phyloP scores from a whole-genome alignment of 2,888 invertebrate genomes.

The Plebejus anna region DNA sequence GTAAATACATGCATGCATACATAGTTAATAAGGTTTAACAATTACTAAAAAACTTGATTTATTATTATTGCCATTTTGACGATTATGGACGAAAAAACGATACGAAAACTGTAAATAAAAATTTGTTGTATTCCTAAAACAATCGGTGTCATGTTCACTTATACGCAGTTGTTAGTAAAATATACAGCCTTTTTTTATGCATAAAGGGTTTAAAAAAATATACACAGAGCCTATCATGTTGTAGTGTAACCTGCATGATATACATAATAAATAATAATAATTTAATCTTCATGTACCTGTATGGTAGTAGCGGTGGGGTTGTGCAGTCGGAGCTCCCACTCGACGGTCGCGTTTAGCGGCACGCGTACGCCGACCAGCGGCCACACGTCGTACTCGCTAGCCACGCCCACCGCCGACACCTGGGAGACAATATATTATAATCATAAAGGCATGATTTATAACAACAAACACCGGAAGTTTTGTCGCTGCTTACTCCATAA shows the following conservation, averaged over 20 bases:
- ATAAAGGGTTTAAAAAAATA: no score
- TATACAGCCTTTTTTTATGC: no score
- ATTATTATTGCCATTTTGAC: not conserved
- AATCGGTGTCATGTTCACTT: no score
- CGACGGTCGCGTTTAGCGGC: conserved; percentile 94
- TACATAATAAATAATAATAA: not conserved
- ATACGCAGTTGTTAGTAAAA: no score
- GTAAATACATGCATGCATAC: not conserved
- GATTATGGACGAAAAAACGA: no score
- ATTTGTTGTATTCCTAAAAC: not conserved
- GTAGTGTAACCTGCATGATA: no score
- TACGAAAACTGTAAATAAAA: no score
- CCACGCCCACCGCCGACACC: conserved; percentile 91
- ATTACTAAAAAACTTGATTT: not conserved
- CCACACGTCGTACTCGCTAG: conserved; percentile 94
- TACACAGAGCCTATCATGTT: no score
- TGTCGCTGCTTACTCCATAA: no score
- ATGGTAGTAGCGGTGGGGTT: conserved; percentile 92
- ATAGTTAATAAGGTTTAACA: not conserved
- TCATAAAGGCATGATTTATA: no score
- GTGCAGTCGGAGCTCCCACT: conserved; percentile 93
- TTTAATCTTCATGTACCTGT: conserved; percentile 80
- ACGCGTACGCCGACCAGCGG: conserved; percentile 94
- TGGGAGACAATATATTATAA: conserved; percentile 44
- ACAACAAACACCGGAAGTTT: no score